Evolutionary conservation across 1,140 invertebrate genomes (phyloP).

Genomic region (Zaprionus inermis): DNA sequence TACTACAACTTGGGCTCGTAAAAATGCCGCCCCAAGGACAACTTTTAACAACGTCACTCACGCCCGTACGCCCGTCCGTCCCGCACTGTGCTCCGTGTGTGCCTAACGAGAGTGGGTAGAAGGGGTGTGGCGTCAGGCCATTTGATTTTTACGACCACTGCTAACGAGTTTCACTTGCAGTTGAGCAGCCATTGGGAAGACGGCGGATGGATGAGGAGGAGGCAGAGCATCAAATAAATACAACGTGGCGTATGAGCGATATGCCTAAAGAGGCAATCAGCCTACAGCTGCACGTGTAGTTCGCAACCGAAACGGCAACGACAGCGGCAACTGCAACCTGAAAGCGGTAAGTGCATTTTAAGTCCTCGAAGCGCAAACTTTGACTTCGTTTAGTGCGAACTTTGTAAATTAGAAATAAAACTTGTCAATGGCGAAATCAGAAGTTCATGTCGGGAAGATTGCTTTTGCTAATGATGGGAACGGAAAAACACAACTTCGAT

Average conservation of each 20-base stretch:
- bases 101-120: constrained; percentile 19
- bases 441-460: not conserved
- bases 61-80: constrained; percentile 6
- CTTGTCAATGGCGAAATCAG: not conserved
- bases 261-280: constrained; percentile 60
- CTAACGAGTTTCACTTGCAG: constrained; percentile 70
- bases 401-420: constrained; percentile 8
- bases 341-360: constrained; percentile 2
- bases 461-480: no score
- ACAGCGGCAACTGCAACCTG: not conserved
- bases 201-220: constrained; percentile 11
- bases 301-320: no score
- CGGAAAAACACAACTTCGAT: not conserved
- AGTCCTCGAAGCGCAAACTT: not conserved
- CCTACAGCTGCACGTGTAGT: constrained; percentile 21
- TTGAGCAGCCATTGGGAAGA: constrained; percentile 38
- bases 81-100: not conserved
- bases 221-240: constrained; percentile 55
- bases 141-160: constrained; percentile 69
- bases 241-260: constrained; percentile 63
- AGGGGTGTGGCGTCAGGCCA: constrained; percentile 29
- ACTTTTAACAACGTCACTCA: constrained; percentile 66
- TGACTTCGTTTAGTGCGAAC: not conserved
- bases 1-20: constrained; percentile 64
- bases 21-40: constrained; percentile 68